These are phyloP conservation scores for Ranitomeya variabilis DNA, from an alignment of 2,113 vertebrate species.

Conservation along the genomic window DNA sequence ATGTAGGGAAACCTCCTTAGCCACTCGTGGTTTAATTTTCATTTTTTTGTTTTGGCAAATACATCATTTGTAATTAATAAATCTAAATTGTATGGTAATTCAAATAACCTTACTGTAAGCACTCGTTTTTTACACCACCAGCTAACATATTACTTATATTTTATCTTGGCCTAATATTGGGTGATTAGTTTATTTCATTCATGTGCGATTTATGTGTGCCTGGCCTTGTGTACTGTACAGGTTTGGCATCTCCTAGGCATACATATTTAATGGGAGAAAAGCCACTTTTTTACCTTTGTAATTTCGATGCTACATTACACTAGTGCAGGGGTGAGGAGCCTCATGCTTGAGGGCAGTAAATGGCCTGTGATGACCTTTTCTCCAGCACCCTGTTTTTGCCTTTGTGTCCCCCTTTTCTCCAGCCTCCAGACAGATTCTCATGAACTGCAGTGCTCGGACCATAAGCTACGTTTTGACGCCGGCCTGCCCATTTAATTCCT, in stretches of 20 bases:
- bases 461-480: no score
- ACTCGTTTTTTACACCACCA: not conserved
- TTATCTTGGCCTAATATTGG: not conserved
- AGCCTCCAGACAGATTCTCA: no score
- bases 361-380: no score
- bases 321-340: no score
- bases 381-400: no score
- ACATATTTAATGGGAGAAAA: not conserved
- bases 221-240: not conserved
- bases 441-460: no score
- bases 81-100: slow-evolving; percentile 13
- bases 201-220: not conserved
- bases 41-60: not conserved
- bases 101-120: not conserved
- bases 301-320: not conserved
- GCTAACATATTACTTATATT: not conserved
- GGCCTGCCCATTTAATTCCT: no score
- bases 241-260: not conserved
- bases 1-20: not conserved
- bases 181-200: not conserved
- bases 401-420: no score
- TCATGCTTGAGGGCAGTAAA: no score
- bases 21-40: not conserved
- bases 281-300: not conserved
- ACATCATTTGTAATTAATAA: not conserved